Evolutionary conservation across 2,888 invertebrate species (phyloP), one percentile per base, ranked within the genome.

Genomic region (Miltochrista miniata): DNA sequence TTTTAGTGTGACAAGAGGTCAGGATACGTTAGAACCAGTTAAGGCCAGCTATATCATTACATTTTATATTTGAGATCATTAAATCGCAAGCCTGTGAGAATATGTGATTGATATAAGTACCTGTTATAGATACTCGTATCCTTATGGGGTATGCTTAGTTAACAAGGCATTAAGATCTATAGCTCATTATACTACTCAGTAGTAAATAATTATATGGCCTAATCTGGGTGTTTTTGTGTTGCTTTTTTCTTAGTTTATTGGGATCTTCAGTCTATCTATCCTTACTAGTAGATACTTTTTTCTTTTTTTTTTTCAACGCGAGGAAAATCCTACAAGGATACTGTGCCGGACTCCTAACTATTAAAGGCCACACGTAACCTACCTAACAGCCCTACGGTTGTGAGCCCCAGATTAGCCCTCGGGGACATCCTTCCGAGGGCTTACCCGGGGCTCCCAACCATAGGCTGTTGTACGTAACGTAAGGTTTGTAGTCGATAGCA

Each of bases 31-130:
- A 64, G 76, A 57, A 59, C 56, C 51, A 61, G 58, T 62, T 79
- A 79, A 87, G 85, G 84, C 80, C 85, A 76, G 61, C 67, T 61
- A 68, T 82, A 82, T 84, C 83, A 86, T 86, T 87, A 88, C 75
- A 79, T 82, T 81, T 78, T 87, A 87, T 85, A 67, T 87, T 86
- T 83, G 70, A 85, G 83, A 85, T 83, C 83, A 84, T 87, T 87
- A 86, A 84, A 80, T 79, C 73, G 75, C 71, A 74, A 77, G 76
- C 77, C 59, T 68, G 67, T 60, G 59, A 56, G 62, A 57, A 66
- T 67, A 57, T 43, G 76, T 85, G 85, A 86, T 85, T 85, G 82
- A 85, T 83, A 76, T 76, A 75, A 68, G 69, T 68, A 68, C 48
- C 49, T 54, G 60, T 60, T 68, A 64, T 64, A 64, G 61, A 61